These are phyloP conservation scores for Allophyes oxyacanthae DNA, from an alignment of 2,888 invertebrate species.

Conservation along the genomic window DNA sequence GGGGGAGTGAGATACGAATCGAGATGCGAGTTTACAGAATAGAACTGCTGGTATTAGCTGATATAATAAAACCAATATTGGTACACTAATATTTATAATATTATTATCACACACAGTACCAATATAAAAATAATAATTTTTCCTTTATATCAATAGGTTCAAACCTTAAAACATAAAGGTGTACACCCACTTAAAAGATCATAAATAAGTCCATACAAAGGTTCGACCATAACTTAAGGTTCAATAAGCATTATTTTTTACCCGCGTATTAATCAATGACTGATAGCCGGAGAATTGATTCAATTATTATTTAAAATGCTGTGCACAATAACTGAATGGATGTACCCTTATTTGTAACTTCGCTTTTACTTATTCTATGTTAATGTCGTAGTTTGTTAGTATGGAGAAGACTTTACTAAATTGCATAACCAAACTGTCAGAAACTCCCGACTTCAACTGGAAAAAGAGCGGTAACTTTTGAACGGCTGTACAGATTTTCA, in stretches of 20 bases:
- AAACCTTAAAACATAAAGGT: constrained; percentile 49
- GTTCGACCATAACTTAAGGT: constrained; percentile 63
- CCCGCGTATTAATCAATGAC: constrained; percentile 78
- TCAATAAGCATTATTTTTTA: constrained; percentile 67
- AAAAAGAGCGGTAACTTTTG: too few relatives aligned
- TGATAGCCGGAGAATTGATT: constrained; percentile 76
- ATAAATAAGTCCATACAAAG: constrained; percentile 62
- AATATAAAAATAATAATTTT: too few relatives aligned
- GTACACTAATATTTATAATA: too few relatives aligned
- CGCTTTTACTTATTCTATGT: constrained; percentile 79
- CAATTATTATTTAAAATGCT: constrained; percentile 87
- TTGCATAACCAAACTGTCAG: too few relatives aligned
- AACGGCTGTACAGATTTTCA: too few relatives aligned
- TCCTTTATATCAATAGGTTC: constrained; percentile 21
- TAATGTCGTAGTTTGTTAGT: constrained; percentile 61
- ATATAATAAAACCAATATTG: too few relatives aligned
- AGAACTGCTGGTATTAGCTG: too few relatives aligned
- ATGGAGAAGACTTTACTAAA: constrained; percentile 62
- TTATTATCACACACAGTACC: neutral
- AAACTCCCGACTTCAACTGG: too few relatives aligned
- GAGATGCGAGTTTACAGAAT: too few relatives aligned
- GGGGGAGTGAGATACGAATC: too few relatives aligned
- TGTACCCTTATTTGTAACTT: constrained; percentile 84
- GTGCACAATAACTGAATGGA: constrained; percentile 84
- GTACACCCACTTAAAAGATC: constrained; percentile 60